phyloP scores from a whole-genome alignment of 2,797 vertebrate genomes.

The Lagodon rhomboides region DNA sequence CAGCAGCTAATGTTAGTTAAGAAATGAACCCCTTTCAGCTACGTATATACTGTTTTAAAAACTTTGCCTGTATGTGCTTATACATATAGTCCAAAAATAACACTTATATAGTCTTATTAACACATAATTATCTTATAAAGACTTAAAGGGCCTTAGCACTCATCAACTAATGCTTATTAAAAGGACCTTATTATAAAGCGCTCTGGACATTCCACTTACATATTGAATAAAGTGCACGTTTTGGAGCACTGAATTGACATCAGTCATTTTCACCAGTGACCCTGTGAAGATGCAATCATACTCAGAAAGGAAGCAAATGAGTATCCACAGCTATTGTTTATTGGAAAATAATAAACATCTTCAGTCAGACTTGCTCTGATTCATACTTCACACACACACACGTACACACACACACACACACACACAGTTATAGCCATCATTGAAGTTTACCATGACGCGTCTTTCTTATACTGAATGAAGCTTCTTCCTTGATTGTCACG shows the following conservation, averaged over 20 bases:
- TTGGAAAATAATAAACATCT: conserved; percentile 78
- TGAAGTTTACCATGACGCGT: conserved; percentile 39
- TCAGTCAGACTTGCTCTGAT: conserved; percentile 56
- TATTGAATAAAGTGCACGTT: conserved; percentile 28
- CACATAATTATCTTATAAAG: too few species aligned
- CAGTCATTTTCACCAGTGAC: conserved; percentile 16
- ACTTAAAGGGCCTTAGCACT: too few species aligned
- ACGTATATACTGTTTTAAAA: too few species aligned
- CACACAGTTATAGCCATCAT: conserved; percentile 52
- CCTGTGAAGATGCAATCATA: not conserved
- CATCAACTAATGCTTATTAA: too few species aligned
- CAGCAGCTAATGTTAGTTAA: too few species aligned
- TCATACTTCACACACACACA: conserved; percentile 34
- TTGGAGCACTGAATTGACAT: conserved; percentile 9
- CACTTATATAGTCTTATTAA: too few species aligned
- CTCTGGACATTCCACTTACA: not conserved
- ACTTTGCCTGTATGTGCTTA: too few species aligned
- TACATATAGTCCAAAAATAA: too few species aligned
- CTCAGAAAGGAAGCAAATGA: conserved; percentile 13
- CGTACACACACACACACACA: conserved; percentile 35
- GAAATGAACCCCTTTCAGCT: too few species aligned
- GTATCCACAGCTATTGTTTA: conserved; percentile 66
- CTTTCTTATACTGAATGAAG: not conserved
- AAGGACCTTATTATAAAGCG: too few species aligned
- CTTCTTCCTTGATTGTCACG: conserved; percentile 10